Base-by-base conservation (phyloP, 2,113 vertebrate genomes). In the Philantomba maxwellii region DNA sequence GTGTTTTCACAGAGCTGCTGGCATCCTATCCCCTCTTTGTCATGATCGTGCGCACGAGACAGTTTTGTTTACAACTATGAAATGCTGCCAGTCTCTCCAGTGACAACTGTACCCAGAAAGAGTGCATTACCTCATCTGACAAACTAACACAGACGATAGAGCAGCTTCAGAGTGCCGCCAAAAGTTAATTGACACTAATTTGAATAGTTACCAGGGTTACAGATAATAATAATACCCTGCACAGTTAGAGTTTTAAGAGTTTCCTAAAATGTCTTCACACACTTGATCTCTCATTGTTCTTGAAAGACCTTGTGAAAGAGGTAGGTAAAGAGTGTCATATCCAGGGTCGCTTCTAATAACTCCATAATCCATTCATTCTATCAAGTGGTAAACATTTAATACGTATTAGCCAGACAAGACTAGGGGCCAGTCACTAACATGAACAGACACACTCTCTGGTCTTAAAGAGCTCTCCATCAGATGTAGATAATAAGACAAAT, bases 1-100 rank as follows among this genome's bases (percentile, higher is more conserved):
- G 93, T 73, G 90, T 96, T 95, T 94, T 95, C 97, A 87, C 96
- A 94, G 97, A 73, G 92, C 95, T 97, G 58, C 97, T 98, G 97
- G 97, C 78, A 9, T 49, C 94, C 93, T 30, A 21, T 47, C 70
- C 83, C 45, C 73, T 75, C 33, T 91, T 39, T 93, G 80, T 2
- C 93, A 28, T 3, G 43, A 60, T 14, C 81, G 62, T 2, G 0
- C 83, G 16, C 78, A 75, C 0, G 66, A 95, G 87, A 60, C 87
- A 93, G 39, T 58, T 94, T 92, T 97, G 97, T 97, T 97, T 97
- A 97, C 92, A 90, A 70, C 51, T 43, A n/a, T 0, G 55, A 97
- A 91, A 91, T 36, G 33, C 92, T 97, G 70, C 33, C 87, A 95
- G 53, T 64, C 91, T 95, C 91, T 84, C 66, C 70, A 87, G 88